A percentile compares a stretch with the other conserved stretches of the same genome.
These are phyloP conservation scores for Trimorus sp. DNA, from an alignment of 2,888 invertebrate species.

Conservation along the genomic window DNA sequence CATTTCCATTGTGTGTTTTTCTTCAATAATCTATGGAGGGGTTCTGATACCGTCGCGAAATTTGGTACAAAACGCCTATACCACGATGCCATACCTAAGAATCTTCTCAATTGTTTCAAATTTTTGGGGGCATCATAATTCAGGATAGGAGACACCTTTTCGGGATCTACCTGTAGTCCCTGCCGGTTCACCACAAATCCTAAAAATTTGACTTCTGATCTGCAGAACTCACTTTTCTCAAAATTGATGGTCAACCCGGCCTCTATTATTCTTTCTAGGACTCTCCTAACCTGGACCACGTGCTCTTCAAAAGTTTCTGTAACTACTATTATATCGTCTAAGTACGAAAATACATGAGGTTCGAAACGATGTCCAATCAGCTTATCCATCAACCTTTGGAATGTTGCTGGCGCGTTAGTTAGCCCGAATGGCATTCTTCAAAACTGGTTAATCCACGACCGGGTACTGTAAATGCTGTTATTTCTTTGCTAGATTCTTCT, in stretches of 20 bases:
- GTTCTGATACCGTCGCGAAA: not conserved
- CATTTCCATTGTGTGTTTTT: constrained; percentile 5
- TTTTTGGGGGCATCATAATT: constrained; percentile 37
- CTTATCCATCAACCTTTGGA: constrained; percentile 55
- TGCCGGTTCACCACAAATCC: constrained; percentile 48
- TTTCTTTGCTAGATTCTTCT: not conserved
- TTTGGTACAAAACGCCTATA: constrained; percentile 6
- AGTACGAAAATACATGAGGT: constrained; percentile 51
- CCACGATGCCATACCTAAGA: constrained; percentile 65
- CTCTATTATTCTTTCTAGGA: constrained; percentile 12
- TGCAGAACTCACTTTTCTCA: constrained; percentile 56
- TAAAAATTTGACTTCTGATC: constrained; percentile 24
- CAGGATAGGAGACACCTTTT: constrained; percentile 23
- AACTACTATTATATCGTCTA: constrained; percentile 37
- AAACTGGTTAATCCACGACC: not conserved
- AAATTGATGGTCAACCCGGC: constrained; percentile 40
- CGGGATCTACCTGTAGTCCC: constrained; percentile 42
- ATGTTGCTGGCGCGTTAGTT: constrained; percentile 59
- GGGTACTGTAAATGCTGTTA: constrained; percentile 6
- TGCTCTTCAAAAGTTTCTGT: constrained; percentile 59
- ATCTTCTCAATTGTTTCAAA: constrained; percentile 62
- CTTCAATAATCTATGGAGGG: not conserved
- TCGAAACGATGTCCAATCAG: constrained; percentile 48
- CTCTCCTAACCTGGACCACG: constrained; percentile 32
- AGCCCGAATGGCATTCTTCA: constrained; percentile 28